Evolutionary conservation across 2,113 vertebrate genomes (phyloP), one percentile per base, ranked within the genome.

Genomic region (Ophiodon elongatus): DNA sequence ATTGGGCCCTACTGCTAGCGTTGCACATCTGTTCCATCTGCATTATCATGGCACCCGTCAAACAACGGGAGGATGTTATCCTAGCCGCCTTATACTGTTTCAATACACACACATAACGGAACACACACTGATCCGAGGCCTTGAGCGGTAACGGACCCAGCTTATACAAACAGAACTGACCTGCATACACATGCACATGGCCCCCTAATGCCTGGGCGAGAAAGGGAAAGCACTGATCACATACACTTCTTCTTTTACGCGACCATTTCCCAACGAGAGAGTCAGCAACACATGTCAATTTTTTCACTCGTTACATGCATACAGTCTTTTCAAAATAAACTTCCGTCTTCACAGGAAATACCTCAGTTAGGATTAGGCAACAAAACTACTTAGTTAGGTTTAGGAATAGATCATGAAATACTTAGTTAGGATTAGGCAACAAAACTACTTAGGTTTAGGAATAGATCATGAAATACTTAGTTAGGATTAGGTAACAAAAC

Each of bases 131-230:
- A 41, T 25, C 52, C n/a, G 0, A 23, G 47, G 73, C 35, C 45
- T 4, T 8, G 21, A 23, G 47, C 14, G 54, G 54, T 39, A 23
- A 70, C 3, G 9, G 25, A 73, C 43, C 37, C 0, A 33, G 66
- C 45, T 68, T 68, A 59, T 65, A 50, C 69, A 81, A 85, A 85
- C 83, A 83, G 17, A 43, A 45, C 21, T 52, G 81, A 78, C 77
- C 65, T 62, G 65, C 39, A 27, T 41, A 71, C 43, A 59, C 60
- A 62, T 2, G 17, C 43, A 59, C 66, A 62, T 1, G 15, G 71
- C 17, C 62, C 13, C 0, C 43, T 52, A 11, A 31, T 73, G 41
- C 56, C 79, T 56, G 41, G 27, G 21, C 77, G 8, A 64, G 47
- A 56, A 35, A 56, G 62, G 35, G 33, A 74, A 54, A 69, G n/a